phyloP scores from a whole-genome alignment of 30 jellyfish, hydroid and myxozoan species.

The Aurelia aurita region DNA sequence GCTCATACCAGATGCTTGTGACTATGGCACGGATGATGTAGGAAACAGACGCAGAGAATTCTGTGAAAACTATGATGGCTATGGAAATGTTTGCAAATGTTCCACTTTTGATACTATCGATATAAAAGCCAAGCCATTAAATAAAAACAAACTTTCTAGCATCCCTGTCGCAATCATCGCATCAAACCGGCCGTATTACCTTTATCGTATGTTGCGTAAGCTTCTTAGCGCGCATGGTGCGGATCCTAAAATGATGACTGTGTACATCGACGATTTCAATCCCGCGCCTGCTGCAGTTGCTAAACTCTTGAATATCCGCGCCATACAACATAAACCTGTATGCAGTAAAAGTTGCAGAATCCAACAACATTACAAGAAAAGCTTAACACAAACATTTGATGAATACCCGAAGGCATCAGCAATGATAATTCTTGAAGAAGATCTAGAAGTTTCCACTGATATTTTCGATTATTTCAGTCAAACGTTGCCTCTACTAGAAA shows the following conservation, averaged over 20 bases:
- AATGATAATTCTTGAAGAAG: slow-evolving; percentile 96
- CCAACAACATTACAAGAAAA: slow-evolving; percentile 97
- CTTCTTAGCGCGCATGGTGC: slow-evolving; percentile 93
- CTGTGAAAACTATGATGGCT: slow-evolving; percentile 90
- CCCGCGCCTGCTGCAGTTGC: slow-evolving; percentile 97
- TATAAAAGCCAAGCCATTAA: slow-evolving; percentile 53
- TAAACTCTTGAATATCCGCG: slow-evolving; percentile 75
- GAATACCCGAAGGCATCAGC: slow-evolving; percentile 83
- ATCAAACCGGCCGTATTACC: slow-evolving; percentile 93
- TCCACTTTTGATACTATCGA: slow-evolving; percentile 77
- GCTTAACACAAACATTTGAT: slow-evolving; percentile 83
- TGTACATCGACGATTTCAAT: slow-evolving; percentile 82
- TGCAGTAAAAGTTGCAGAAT: slow-evolving; percentile 95
- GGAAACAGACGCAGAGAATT: slow-evolving; percentile 69
- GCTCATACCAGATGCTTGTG: slow-evolving; percentile 35
- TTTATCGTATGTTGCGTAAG: slow-evolving; percentile 91
- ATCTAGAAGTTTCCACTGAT: slow-evolving; percentile 94
- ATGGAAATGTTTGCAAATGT: slow-evolving; percentile 95
- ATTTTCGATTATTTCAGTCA: slow-evolving; percentile 96
- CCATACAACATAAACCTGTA: slow-evolving; percentile 84
- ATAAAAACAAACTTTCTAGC: slow-evolving; percentile 39
- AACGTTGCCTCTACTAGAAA: slow-evolving; percentile 77
- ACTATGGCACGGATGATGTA: slow-evolving; percentile 61
- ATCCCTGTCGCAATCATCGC: slow-evolving; percentile 97
- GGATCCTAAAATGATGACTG: slow-evolving; percentile 82